Evolutionary conservation across 37 sponge, comb jelly and placozoan species (phyloP), one percentile per base, ranked within the genome.

Genomic region (Mnemiopsis leidyi): DNA sequence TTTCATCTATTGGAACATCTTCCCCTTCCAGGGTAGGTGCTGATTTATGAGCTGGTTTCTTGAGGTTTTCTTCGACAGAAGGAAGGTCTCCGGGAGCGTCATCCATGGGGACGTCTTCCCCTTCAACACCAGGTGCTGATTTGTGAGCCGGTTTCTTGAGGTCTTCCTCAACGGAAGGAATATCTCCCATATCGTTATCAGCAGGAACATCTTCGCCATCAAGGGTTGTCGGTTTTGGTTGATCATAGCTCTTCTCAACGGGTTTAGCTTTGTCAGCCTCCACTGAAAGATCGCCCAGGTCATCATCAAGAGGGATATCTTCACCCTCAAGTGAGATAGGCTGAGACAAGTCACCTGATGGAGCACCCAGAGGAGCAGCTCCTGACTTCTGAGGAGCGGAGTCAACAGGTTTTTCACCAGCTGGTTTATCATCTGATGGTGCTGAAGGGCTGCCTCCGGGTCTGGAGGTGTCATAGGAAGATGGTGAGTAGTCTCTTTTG

Each of bases 101-200:
- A 29, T 28, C 75, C 30, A 71, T n/a, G 30, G 75, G 75, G n/a
- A 71, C 75, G 13, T 48, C 61, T 48, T 48, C 61, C n/a, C 75
- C 75, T n/a, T n/a, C n/a, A 71, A 71, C n/a, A 71, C 75, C 75
- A 34, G 79, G 79, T 77, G 79, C 79, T 77, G 79, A 33, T 34
- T 77, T 32, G 5, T 77, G 79, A 77, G 79, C 26, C 16, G 79
- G 79, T 34, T 26, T 32, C 26, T 31, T 32, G 34, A 32, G 0
- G 35, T 77, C 79, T 1, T 77, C 79, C 2, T 3, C 79, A 18
- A 77, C 79, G 32, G 79, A 34, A 16, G 79, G 79, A 32, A 77
- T 26, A 77, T 77, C 79, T 34, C 20, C 34, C 1, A 20, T 20
- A 21, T 71, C 75, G 20, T 71, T 25, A 29, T 28, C 75, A 3